Conservation (phyloP, 2,113 vertebrate species). For the Cairina moschata region DNA sequence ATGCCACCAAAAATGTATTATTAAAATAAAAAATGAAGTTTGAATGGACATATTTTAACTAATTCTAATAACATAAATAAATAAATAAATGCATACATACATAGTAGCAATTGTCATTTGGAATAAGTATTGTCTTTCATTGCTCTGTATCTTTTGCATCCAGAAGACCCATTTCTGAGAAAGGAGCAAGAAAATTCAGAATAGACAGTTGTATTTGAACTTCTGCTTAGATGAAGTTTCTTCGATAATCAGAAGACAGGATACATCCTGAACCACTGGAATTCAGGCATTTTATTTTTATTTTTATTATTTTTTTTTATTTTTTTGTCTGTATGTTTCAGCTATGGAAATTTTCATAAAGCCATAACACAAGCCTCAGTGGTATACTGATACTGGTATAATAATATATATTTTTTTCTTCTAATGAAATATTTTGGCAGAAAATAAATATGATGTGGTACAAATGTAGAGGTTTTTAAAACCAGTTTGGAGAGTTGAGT, state of each 20-base stretch:
- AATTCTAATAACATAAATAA: background rate
- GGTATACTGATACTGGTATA: background rate
- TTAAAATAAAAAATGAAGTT: background rate
- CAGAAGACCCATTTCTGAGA: background rate
- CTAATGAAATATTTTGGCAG: background rate
- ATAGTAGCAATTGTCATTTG: background rate
- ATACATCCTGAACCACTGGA: background rate
- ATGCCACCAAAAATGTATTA: background rate
- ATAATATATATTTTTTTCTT: background rate
- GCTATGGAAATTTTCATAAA: background rate
- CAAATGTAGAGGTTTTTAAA: background rate
- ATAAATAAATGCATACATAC: background rate
- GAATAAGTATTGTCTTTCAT: background rate
- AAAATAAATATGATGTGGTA: background rate
- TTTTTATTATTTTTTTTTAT: background rate
- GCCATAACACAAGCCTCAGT: rapidly evolving
- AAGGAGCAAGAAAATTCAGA: background rate
- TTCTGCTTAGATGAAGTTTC: background rate
- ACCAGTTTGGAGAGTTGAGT: background rate
- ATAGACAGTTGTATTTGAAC: background rate
- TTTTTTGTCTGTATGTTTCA: background rate
- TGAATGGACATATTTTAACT: background rate
- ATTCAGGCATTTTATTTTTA: background rate
- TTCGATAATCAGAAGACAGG: background rate
- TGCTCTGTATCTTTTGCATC: background rate